Base-by-base conservation (phyloP, 2,113 vertebrate species). In the Xerus inauris region DNA sequence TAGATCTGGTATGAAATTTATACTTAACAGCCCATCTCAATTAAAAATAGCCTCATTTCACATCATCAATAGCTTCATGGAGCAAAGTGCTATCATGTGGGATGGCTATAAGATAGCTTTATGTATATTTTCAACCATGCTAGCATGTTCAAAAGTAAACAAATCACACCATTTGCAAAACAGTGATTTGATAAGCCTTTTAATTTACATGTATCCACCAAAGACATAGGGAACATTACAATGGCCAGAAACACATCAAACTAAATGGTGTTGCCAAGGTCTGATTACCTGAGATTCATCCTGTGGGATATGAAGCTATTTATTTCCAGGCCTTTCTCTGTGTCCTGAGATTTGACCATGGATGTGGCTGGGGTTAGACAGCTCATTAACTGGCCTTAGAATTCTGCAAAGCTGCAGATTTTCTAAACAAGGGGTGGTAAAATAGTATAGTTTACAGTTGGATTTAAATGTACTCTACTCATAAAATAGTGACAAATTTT, bases 331-430 rank as follows among this genome's bases (percentile, higher is more conserved):
- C 72, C 49, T 64, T 91, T 91, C 38, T 64, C 51, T 77, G 40
- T 67, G 35, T 69, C 10, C 51, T 13, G 83, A 95, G 35, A 47
- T 57, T 81, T 95, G 72, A 71, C 35, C 3, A 20, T 54, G 45
- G 17, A 73, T 0, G 47, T 47, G 32, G n/a, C 38, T 65, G 42
- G 16, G 13, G 89, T 65, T 57, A 80, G 8, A 35, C 9, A 45
- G 35, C 40, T 94, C 49, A 54, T 45, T 51, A 87, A n/a, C 8
- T 32, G 16, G 14, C 13, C n/a, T 93, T 85, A 57, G 79, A 83
- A 79, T 64, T 90, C 42, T 72, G 3, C 71, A 87, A 89, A 95
- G 71, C 69, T 51, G 16, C 49, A 71, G 32, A 93, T 77, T 81
- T 77, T 57, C 38, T 32, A 64, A 71, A 88, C 40, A 85, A 71